Evolutionary conservation across 1,140 invertebrate species (phyloP), one percentile per base, ranked within the genome.

Genomic region (Andricus grossulariae): DNA sequence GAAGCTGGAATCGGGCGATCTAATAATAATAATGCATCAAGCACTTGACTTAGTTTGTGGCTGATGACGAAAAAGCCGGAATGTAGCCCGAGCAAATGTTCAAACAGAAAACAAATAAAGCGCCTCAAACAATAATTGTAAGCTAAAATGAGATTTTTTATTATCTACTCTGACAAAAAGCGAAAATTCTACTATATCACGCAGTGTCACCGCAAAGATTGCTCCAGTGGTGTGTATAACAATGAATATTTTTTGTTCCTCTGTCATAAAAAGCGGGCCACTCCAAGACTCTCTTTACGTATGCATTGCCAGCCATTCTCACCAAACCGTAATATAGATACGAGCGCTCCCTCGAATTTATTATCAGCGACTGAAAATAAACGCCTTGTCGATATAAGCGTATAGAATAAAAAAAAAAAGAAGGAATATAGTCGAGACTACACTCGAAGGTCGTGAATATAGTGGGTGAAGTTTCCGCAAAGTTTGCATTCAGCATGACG

Each of bases 311-410:
- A 66, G 60, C 21, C 73, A 55, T 80, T 76, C 60, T 25, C 60
- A 21, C 79, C 51, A 83, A 80, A 78, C 77, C 75, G 45, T 74
- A 75, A 54, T 70, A 19, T 50, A 71, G 52, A 76, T 21, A 25
- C 16, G n/a, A 55, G 19, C 51, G 55, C 71, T 25, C 79, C 51
- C 71, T 73, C 77, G 73, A 82, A 81, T 81, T 81, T 83, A 80
- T 83, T 83, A 82, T 78, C 82, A 74, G 83, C 81, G 76, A 52
- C 75, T 74, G 80, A 77, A 79, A 79, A 79, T 82, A 77, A 84
- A 78, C 76, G 76, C 66, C 13, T 16, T 5, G 45, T 18, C 25
- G 73, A 71, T 72, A 73, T 39, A 52, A 74, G 32, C 21, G 50
- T 49, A 51, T 16, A 60, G n/a, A 52, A 50, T 19, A 21, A 55